Conservation (phyloP, 2,797 vertebrate genomes). For the Lepus oiostolus region DNA sequence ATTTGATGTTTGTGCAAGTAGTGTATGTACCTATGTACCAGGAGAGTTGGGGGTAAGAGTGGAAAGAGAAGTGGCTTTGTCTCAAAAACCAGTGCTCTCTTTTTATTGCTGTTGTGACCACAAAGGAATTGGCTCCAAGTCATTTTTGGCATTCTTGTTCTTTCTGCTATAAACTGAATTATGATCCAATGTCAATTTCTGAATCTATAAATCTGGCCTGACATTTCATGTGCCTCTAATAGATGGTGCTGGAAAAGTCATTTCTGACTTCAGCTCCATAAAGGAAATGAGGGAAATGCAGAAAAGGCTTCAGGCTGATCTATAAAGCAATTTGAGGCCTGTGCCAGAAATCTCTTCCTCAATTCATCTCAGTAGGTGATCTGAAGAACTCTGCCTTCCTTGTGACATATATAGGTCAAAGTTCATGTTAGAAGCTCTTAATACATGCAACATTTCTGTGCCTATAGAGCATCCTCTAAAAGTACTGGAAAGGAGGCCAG, state of each 20-base stretch:
- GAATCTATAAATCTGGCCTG: slow-evolving; percentile 75
- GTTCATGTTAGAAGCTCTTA: not conserved
- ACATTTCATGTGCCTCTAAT: slow-evolving; percentile 75
- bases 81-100: not conserved
- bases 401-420: not conserved
- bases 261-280: slow-evolving; percentile 65
- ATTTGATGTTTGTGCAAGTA: not conserved
- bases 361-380: slow-evolving; percentile 50
- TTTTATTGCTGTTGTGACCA: slow-evolving; percentile 29
- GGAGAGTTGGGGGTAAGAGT: not conserved
- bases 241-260: slow-evolving; percentile 69
- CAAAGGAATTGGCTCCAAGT: slow-evolving; percentile 41
- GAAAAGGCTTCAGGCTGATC: slow-evolving; percentile 70
- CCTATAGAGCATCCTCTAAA: not conserved
- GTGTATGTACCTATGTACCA: not conserved
- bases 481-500: not conserved
- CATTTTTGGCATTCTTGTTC: slow-evolving; percentile 43
- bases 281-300: slow-evolving; percentile 78
- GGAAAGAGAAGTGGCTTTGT: not conserved
- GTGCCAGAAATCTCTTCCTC: slow-evolving; percentile 50
- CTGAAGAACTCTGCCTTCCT: slow-evolving; percentile 34
- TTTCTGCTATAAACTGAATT: slow-evolving; percentile 71
- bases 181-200: slow-evolving; percentile 71
- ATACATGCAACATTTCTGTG: not conserved
- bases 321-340: slow-evolving; percentile 64